These are phyloP conservation scores for Gasterosteus nipponicus DNA, from an alignment of 2,113 vertebrate genomes.

Conservation along the genomic window DNA sequence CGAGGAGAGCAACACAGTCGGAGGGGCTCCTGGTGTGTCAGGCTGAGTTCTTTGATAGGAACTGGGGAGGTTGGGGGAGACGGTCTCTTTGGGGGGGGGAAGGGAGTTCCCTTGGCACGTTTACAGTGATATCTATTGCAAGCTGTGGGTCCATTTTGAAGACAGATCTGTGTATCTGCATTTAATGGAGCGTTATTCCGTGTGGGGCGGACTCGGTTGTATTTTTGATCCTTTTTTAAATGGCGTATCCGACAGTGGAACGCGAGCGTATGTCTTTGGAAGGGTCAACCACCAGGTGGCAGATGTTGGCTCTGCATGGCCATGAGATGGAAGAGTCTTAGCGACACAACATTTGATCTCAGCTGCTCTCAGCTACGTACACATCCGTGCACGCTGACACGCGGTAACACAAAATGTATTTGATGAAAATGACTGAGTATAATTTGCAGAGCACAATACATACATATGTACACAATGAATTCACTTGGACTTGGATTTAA, in stretches of 20 bases:
- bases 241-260: slow-evolving; percentile 8
- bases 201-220: slow-evolving; percentile 11
- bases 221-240: slow-evolving; percentile 22
- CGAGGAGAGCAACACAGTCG: slow-evolving; percentile 20
- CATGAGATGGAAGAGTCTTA: neutral
- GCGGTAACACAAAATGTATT: slow-evolving; percentile 14
- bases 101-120: slow-evolving; percentile 24
- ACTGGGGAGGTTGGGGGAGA: slow-evolving; percentile 34
- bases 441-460: slow-evolving; percentile 13
- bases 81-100: slow-evolving; percentile 25
- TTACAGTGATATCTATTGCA: slow-evolving; percentile 10
- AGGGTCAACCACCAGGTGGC: slow-evolving; percentile 69
- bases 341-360: slow-evolving; percentile 19
- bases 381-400: slow-evolving; percentile 17
- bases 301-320: slow-evolving; percentile 38
- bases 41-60: slow-evolving; percentile 51
- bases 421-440: neutral
- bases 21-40: slow-evolving; percentile 40
- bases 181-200: neutral
- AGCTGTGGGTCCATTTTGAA: slow-evolving; percentile 4
- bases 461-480: slow-evolving; percentile 19
- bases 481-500: neutral
- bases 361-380: slow-evolving; percentile 33
- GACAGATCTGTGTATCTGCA: slow-evolving; percentile 6
- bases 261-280: slow-evolving; percentile 21